phyloP scores from a whole-genome alignment of 2,113 vertebrate genomes.

The Podarcis raffonei region DNA sequence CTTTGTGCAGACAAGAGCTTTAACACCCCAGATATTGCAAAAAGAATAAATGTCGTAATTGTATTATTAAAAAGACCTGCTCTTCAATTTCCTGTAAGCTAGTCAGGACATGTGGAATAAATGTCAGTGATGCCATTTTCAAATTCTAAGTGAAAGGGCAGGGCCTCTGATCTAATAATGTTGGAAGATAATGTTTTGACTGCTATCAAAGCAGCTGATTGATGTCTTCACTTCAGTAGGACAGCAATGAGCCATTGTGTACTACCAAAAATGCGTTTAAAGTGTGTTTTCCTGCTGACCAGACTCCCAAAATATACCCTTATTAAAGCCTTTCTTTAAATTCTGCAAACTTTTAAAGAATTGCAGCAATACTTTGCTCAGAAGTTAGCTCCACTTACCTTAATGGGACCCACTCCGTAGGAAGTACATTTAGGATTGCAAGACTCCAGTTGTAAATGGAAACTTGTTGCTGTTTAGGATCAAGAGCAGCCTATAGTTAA shows the following conservation, averaged over 20 bases:
- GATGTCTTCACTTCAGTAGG: conserved; percentile 38
- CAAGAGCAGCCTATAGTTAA: background rate
- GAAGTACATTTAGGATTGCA: background rate
- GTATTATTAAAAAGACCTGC: conserved; percentile 10
- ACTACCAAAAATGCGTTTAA: conserved; percentile 38
- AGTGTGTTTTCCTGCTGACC: conserved; percentile 34
- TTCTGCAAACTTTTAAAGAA: background rate
- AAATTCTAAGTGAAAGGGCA: conserved; percentile 19
- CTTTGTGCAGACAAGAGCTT: background rate
- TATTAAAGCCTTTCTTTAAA: background rate
- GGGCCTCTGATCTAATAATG: background rate
- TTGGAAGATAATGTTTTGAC: conserved; percentile 21
- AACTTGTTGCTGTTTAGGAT: background rate
- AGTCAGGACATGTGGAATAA: conserved; percentile 23
- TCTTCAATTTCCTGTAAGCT: conserved; percentile 30
- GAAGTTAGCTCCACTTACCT: background rate
- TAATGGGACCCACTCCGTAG: background rate
- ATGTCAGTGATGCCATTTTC: background rate
- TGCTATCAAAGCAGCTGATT: conserved; percentile 56
- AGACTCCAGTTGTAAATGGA: background rate
- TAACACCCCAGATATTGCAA: background rate
- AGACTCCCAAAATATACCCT: background rate
- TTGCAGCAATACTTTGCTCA: background rate
- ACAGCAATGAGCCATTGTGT: conserved; percentile 23
- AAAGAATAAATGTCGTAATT: background rate